Conservation (phyloP, 2,797 vertebrate genomes). For the Chelidonichthys spinosus region DNA sequence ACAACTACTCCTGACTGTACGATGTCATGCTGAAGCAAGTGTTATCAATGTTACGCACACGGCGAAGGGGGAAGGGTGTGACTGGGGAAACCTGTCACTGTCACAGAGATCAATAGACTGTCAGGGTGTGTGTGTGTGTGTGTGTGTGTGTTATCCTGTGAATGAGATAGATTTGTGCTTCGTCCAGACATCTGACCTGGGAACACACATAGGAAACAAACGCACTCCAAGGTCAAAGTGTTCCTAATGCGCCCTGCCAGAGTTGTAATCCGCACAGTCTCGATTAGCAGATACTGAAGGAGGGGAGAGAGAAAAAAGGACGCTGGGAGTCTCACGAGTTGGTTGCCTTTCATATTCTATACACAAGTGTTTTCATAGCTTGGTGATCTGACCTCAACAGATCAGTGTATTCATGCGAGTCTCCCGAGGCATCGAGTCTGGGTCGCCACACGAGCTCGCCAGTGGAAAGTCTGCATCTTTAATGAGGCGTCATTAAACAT, state of each 20-base stretch:
- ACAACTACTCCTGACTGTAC: not conserved
- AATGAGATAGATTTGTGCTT: conserved; percentile 22
- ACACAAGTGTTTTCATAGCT: not conserved
- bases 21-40: not conserved
- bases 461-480: conserved; percentile 87
- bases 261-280: not conserved
- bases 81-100: conserved; percentile 7
- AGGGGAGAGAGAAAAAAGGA: not conserved
- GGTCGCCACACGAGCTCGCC: conserved; percentile 61
- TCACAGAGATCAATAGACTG: conserved; percentile 33
- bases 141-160: not conserved
- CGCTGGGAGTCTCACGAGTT: not conserved
- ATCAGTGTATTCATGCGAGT: conserved; percentile 16
- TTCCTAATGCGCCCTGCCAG: not conserved
- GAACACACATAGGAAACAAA: conserved; percentile 32
- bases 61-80: not conserved
- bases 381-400: conserved; percentile 27
- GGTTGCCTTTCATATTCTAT: not conserved
- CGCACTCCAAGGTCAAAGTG: conserved; percentile 21
- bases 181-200: conserved; percentile 16
- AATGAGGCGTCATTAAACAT: conserved; percentile 80
- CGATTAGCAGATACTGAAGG: conserved; percentile 6
- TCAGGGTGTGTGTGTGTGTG: conserved; percentile 3
- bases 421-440: conserved; percentile 26
- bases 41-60: conserved; percentile 3